Base-by-base conservation (phyloP, 53 echinoderm and acorn worm species). In the Mesocentrotus franciscanus region DNA sequence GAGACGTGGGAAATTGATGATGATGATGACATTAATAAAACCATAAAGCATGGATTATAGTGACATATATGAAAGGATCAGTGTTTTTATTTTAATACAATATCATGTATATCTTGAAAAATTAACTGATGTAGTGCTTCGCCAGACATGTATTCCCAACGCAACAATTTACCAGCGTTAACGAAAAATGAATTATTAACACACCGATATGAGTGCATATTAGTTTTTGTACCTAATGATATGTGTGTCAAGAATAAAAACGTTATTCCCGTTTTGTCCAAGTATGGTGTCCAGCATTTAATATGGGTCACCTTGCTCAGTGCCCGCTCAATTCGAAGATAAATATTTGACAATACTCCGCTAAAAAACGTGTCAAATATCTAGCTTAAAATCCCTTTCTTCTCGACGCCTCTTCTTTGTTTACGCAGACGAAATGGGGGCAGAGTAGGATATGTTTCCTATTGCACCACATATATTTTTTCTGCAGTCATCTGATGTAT, bases 281-380 rank as follows among this genome's bases (percentile, higher is more conserved):
- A 42, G 42, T 13, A 42, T 17, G 18, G 42, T 18, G 7, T 42
- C 36, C 17, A 18, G 18, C 20, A 20, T 81, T 36, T 81, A 20
- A 81, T 81, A 9, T 36, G 42, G 81, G 81, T 81, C 81, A 81
- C 42, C 17, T 22, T 39, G 36, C 18, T 81, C 49, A 20, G 36
- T 20, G 9, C 81, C 22, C 49, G 36, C 81, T 39, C 39, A 81
- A 81, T 39, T 42, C 22, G 20, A 36, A 81, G 81, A 39, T 81
- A 81, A 81, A 81, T 81, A 81, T 81, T 81, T 81, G 81, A 81
- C 81, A 81, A 81, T 81, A 42, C 81, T 39, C 81, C 39, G 74
- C 81, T 81, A 42, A 39, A 49, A 78, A 81, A 81, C 81, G 81
- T 81, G 81, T 42, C 81, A 81, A 49, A 81, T 39, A 81, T 81